Evolutionary conservation across 1,140 invertebrate genomes (phyloP), one percentile per base, ranked within the genome.

Genomic region (Lanistes nyassanus): DNA sequence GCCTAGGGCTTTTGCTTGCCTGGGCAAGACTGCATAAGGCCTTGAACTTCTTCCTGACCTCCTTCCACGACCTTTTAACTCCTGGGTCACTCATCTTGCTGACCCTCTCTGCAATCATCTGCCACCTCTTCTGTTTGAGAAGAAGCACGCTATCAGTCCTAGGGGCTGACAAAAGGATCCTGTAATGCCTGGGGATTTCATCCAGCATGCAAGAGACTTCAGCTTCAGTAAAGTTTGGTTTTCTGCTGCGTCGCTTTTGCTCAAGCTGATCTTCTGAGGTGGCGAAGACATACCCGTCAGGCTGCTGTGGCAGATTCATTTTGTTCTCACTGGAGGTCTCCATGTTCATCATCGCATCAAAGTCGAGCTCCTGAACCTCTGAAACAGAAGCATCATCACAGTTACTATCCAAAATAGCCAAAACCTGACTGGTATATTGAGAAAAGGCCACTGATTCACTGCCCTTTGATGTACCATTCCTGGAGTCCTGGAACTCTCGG

Each of bases 321-420:
- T 23, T 9, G 26, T 31, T 26, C 4, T 3, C 62, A 36, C 29
- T 34, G 26, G 62, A 65, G 23, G 62, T 2, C 0, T 65, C 62
- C 3, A 65, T n/a, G 9, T 36, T 65, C 62, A 65, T 31, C 62
- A 65, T 65, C 9, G 62, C 31, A 13, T 65, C 62, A 37, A 65
- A 65, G 36, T 65, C 62, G 13, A 65, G 26, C 1, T 31, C 62
- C 62, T 65, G 29, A 26, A 65, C 62, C 3, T 65, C 62, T 9
- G 58, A 11, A 29, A 29, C 13, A 31, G 26, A 23, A 13, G 4
- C 23, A 36, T 65, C 62, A 36, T 31, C 36, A 60, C 56, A n/a
- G 56, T 60, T 26, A 36, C 62, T 31, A 37, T 65, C 62, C 11
- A 65, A 36, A 29, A 65, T 65, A 7, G 26, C 26, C 31, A 65